Evolutionary conservation across 30 jellyfish, hydroid and myxozoan species (phyloP).

Genomic region (Cassiopea xamachana): DNA sequence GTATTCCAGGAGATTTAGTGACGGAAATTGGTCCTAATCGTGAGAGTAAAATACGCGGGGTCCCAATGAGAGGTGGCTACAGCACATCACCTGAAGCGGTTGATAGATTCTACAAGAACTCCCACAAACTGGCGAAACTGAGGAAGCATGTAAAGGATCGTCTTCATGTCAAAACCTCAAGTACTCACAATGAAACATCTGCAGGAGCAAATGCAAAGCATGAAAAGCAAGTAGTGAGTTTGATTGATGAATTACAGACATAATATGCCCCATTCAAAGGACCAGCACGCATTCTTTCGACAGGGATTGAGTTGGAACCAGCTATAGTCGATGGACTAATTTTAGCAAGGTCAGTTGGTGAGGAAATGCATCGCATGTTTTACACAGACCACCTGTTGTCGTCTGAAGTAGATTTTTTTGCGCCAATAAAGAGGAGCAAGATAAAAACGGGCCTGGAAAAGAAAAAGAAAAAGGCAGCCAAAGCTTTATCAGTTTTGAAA

Average conservation of each 20-base stretch:
- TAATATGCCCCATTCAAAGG: slow-evolving; percentile 54
- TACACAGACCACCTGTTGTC: slow-evolving; percentile 16
- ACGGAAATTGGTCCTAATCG: slow-evolving; percentile 62
- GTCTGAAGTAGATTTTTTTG: slow-evolving; percentile 43
- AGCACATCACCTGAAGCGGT: slow-evolving; percentile 66
- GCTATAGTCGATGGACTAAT: slow-evolving; percentile 59
- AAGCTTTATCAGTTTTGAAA: slow-evolving; percentile 60
- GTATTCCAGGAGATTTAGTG: slow-evolving; percentile 62
- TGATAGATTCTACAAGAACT: slow-evolving; percentile 49
- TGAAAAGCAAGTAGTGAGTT: slow-evolving; percentile 52
- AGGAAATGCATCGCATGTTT: slow-evolving; percentile 60
- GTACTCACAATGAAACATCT: slow-evolving; percentile 50
- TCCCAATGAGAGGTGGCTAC: slow-evolving; percentile 66
- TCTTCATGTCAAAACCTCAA: slow-evolving; percentile 45
- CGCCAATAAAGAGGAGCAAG: slow-evolving; percentile 59
- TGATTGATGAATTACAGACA: slow-evolving; percentile 49
- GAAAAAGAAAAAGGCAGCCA: slow-evolving; percentile 22
- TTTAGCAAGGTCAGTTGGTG: slow-evolving; percentile 73
- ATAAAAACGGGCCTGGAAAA: slow-evolving; percentile 28
- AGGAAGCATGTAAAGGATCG: slow-evolving; percentile 58
- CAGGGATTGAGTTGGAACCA: slow-evolving; percentile 65
- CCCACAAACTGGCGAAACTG: slow-evolving; percentile 65
- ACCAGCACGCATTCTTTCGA: slow-evolving; percentile 60
- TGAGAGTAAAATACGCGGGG: slow-evolving; percentile 62
- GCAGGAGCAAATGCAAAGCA: slow-evolving; percentile 49